phyloP scores from a whole-genome alignment of 2,888 invertebrate genomes.

The Ormyrus rosae region DNA sequence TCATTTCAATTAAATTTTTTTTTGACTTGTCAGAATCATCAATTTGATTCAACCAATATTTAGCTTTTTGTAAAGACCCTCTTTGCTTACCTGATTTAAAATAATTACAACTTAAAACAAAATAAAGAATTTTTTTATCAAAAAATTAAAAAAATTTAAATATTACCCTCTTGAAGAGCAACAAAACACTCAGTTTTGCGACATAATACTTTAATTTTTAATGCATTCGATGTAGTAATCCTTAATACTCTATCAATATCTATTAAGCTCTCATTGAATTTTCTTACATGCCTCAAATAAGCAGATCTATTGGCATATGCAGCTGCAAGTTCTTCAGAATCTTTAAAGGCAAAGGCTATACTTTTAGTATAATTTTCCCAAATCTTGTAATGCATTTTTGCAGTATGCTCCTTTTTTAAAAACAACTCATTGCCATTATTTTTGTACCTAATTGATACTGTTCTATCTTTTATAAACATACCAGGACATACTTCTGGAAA shows the following conservation, averaged over 20 bases:
- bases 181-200: slow-evolving; percentile 7
- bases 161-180: too few relatives aligned
- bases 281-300: slow-evolving; percentile 3
- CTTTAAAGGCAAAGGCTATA: background rate
- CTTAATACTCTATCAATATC: slow-evolving; percentile 13
- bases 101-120: background rate
- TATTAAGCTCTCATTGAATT: background rate
- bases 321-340: slow-evolving; percentile 10
- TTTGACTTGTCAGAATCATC: background rate
- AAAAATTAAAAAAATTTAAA: too few relatives aligned
- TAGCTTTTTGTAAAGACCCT: slow-evolving; percentile 14
- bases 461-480: background rate
- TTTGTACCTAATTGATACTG: background rate
- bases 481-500: too few relatives aligned
- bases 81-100: background rate
- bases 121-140: too few relatives aligned
- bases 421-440: background rate
- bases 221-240: background rate
- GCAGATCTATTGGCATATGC: slow-evolving; percentile 21
- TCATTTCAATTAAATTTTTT: background rate
- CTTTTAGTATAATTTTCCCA: background rate
- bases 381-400: background rate
- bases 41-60: slow-evolving; percentile 22
- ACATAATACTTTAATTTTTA: slow-evolving; percentile 22
- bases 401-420: background rate